Evolutionary conservation across 1,140 invertebrate species (phyloP).

Genomic region (Elymnias hypermnestra): DNA sequence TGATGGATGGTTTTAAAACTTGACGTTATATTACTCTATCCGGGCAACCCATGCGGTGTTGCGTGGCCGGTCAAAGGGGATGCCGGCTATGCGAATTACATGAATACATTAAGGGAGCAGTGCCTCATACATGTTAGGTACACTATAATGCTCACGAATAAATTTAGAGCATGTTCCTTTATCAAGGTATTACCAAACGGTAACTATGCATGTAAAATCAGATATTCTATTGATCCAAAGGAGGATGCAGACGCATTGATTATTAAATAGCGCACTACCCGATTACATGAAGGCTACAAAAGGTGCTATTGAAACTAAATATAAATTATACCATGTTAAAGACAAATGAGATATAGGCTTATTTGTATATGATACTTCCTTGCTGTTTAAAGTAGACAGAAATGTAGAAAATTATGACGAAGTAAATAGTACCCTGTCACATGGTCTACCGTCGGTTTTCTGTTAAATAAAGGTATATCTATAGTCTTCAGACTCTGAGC

Average conservation of each 20-base stretch:
- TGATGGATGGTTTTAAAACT: slow-evolving; percentile 75
- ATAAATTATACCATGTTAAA: too few relatives aligned
- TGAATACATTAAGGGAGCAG: slow-evolving; percentile 73
- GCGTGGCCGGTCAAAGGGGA: slow-evolving; percentile 75
- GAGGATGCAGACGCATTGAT: slow-evolving; percentile 27
- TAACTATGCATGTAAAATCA: slow-evolving; percentile 61
- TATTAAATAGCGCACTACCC: too few relatives aligned
- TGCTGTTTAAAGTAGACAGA: too few relatives aligned
- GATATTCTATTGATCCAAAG: slow-evolving; percentile 34
- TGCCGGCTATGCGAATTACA: slow-evolving; percentile 73
- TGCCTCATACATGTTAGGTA: slow-evolving; percentile 63
- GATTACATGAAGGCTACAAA: too few relatives aligned
- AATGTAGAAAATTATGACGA: too few relatives aligned
- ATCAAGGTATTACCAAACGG: slow-evolving; percentile 53
- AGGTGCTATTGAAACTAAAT: too few relatives aligned
- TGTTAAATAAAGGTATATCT: too few relatives aligned
- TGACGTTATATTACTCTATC: slow-evolving; percentile 70
- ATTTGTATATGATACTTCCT: too few relatives aligned
- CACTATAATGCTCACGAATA: slow-evolving; percentile 72
- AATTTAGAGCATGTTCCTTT: slow-evolving; percentile 66
- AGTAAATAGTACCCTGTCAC: too few relatives aligned
- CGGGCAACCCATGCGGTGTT: slow-evolving; percentile 60
- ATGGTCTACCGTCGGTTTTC: too few relatives aligned
- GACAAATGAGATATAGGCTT: too few relatives aligned
- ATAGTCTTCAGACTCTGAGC: too few relatives aligned